Base-by-base conservation (phyloP, 2,797 vertebrate species). In the Triplophysa bombifrons region DNA sequence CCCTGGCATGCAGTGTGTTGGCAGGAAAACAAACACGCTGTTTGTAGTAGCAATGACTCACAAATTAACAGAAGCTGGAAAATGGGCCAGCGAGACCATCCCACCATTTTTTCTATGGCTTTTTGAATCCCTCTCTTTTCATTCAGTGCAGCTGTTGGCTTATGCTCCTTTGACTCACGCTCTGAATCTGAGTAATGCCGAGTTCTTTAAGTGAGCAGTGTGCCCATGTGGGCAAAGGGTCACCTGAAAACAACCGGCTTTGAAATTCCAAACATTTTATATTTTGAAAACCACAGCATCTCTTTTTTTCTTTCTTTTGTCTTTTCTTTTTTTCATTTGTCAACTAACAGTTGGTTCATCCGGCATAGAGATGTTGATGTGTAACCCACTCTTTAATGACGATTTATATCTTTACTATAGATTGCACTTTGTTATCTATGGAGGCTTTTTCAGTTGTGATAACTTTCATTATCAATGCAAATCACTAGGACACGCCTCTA, bases 31-130 rank as follows among this genome's bases (percentile, higher is more conserved):
- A 86, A 90, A 89, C 86, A 86, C 81, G 82, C 78, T 88, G 88
- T 90, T 88, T 85, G 82, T 74, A 14, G 69, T 84, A 70, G 78
- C 81, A 69, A 85, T 91, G 90, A 92, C 85, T 93, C 91, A 92
- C 86, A 82, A 78, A 71, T 68, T 88, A 78, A 20, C 82, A 86
- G 80, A 88, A 88, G 82, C 87, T 82, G 86, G 82, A 84, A 87
- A 86, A 78, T 74, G 82, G 83, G 77, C 50, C 76, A 65, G 20
- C 69, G 67, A 72, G 69, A 68, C 53, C 63, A 80, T 72, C 81
- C 79, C 68, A 82, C 70, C 74, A 61, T 74, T 55, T 38, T 38
- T 65, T 76, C 76, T 72, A 68, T 65, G 64, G 27, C 65, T 72
- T 38, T 82, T 61, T 60, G 69, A 60, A 72, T 63, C 58, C 46